Percentiles rank a stretch among this genome's conserved stretches.
Evolutionary conservation across 2,888 invertebrate genomes (phyloP).

Genomic region (Dryadula phaetusa): DNA sequence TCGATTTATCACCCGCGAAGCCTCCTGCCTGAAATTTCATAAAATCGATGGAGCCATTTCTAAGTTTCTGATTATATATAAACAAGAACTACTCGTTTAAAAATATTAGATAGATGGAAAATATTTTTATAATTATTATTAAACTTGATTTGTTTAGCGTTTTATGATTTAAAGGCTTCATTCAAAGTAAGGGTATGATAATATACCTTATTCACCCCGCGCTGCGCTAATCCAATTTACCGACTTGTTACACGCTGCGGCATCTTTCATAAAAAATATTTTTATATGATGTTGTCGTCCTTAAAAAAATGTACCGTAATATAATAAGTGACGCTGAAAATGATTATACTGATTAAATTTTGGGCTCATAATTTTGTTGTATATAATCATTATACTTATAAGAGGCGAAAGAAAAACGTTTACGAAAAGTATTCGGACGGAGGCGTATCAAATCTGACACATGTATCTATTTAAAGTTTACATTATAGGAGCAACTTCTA

Average conservation of each 20-base stretch:
- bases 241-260: slow-evolving; percentile 74
- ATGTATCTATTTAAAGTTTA: too few relatives aligned
- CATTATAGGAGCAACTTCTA: too few relatives aligned
- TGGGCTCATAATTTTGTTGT: slow-evolving; percentile 2
- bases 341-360: slow-evolving; percentile 21
- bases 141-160: background rate
- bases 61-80: too few relatives aligned
- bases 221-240: slow-evolving; percentile 69
- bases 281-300: slow-evolving; percentile 37
- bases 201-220: slow-evolving; percentile 7
- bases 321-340: slow-evolving; percentile 29
- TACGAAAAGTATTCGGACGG: too few relatives aligned
- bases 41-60: too few relatives aligned
- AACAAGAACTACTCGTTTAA: too few relatives aligned
- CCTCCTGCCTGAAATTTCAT: too few relatives aligned
- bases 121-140: background rate
- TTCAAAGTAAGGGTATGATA: slow-evolving; percentile 1
- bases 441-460: too few relatives aligned
- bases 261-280: slow-evolving; percentile 46
- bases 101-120: too few relatives aligned
- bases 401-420: too few relatives aligned
- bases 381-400: too few relatives aligned
- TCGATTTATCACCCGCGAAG: too few relatives aligned
- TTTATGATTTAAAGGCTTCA: background rate
- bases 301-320: slow-evolving; percentile 34